These are phyloP conservation scores for Knipowitschia caucasica DNA, from an alignment of 2,797 vertebrate genomes.

Conservation along the genomic window DNA sequence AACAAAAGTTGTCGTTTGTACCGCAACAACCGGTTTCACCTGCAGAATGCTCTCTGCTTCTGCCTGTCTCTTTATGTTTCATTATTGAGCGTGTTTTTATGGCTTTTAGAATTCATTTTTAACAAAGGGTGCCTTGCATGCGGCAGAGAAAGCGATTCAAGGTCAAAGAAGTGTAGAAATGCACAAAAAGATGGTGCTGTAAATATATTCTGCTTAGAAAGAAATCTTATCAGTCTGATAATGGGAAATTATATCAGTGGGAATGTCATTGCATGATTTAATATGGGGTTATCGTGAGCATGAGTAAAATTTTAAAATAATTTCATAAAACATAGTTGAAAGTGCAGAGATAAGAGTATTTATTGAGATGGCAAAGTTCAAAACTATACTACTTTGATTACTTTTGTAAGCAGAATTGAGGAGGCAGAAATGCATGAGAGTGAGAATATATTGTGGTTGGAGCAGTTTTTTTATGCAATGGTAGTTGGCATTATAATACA, in stretches of 20 bases:
- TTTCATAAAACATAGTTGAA: conserved; percentile 20
- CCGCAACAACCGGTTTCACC: conserved; percentile 64
- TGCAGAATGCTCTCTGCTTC: conserved; percentile 40
- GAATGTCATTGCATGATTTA: conserved; percentile 46
- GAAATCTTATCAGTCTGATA: conserved; percentile 63
- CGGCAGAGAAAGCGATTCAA: conserved; percentile 29
- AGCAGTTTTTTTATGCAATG: no score
- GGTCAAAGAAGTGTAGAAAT: conserved; percentile 55
- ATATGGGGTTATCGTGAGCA: conserved; percentile 37
- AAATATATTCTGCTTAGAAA: conserved; percentile 37
- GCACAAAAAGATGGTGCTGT: conserved; percentile 52
- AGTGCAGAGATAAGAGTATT: conserved; percentile 3
- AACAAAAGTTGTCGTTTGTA: conserved; percentile 64
- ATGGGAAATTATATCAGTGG: conserved; percentile 51
- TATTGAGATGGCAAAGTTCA: not conserved
- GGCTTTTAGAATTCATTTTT: conserved; percentile 54
- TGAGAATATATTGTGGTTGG: not conserved
- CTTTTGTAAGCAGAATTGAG: no score
- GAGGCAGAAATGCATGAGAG: not conserved
- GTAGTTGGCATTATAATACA: no score
- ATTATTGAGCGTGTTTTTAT: conserved; percentile 42
- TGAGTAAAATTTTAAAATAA: conserved; percentile 19
- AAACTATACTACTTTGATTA: not conserved
- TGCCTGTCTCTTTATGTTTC: conserved; percentile 54
- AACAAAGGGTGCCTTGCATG: conserved; percentile 40